Base-by-base conservation (phyloP, 2,888 invertebrate species). In the Aphidoletes aphidimyza region DNA sequence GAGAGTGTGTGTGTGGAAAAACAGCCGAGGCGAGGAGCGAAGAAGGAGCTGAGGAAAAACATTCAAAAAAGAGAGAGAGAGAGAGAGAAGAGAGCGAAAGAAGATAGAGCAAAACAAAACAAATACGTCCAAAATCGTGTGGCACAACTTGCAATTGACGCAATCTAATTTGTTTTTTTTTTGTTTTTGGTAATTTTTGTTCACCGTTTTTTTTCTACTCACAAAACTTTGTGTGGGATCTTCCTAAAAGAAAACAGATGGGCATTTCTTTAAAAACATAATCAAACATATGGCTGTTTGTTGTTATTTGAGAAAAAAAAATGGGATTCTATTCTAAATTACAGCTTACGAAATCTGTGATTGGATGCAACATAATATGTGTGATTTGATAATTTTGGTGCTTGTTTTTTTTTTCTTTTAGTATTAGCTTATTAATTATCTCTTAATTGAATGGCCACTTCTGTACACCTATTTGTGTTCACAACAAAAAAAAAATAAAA, bases 171-270 rank as follows among this genome's bases (percentile, higher is more conserved):
- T 42, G 6, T 42, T 42, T 42, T 42, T 69, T 69, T 69, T 69
- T 30, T n/a, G 54, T 14, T 3, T 17, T 69, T 30, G 1, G 2
- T 8, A 34, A 85, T 86, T 86, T 86, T 86, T 86, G 85, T 86
- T 87, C 86, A 86, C 87, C 88, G 87, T 87, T 87, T 86, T 88
- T 88, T 88, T 88, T 88, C 89, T 90, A 90, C 90, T 90, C 90
- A 90, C 90, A 90, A 90, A 90, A 89, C 88, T 88, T 89, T 89
- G 89, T 88, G 89, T 89, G 89, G 89, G 89, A 88, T 89, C 89
- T 88, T 89, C 90, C 90, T 90, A 90, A 88, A 87, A 88, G 89
- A 54, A 84, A 85, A 78, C 83, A 69, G 69, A 69, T 69, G 26
- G 54, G 47, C 34, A 30, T 69, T 69, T 69, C 22, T 34, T 36